These are phyloP conservation scores for Caloenas nicobarica DNA, from an alignment of 2,113 vertebrate species.

Conservation along the genomic window DNA sequence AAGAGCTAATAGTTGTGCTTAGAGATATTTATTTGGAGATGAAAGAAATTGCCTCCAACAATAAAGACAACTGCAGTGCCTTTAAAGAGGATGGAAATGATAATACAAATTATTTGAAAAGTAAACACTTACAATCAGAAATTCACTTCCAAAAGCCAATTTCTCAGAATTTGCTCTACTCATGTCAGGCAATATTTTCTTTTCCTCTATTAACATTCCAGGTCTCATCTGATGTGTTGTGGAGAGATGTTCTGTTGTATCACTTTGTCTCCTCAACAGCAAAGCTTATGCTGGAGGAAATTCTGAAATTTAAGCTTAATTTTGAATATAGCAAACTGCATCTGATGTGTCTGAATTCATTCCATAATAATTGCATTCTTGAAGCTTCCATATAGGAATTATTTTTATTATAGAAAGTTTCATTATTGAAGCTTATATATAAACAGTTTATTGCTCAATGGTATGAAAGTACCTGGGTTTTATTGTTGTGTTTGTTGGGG, in stretches of 20 bases:
- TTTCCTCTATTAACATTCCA: neutral
- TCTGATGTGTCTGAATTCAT: neutral
- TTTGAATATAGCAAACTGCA: neutral
- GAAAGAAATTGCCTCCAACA: neutral
- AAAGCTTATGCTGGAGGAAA: neutral
- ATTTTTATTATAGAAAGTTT: neutral
- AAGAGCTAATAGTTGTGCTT: neutral
- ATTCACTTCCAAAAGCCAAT: neutral
- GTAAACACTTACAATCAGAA: neutral
- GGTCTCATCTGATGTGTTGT: neutral
- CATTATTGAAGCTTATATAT: neutral
- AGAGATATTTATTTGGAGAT: neutral
- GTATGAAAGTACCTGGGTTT: fast-evolving
- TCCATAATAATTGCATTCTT: neutral
- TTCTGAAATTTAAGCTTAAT: neutral
- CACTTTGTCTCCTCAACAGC: neutral
- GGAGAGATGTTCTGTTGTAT: neutral
- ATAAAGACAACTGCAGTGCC: neutral
- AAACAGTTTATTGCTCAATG: neutral
- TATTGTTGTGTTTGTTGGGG: neutral
- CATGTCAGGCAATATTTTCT: neutral
- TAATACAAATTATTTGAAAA: neutral
- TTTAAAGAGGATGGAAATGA: neutral
- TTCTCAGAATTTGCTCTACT: neutral
- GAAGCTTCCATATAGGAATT: neutral